phyloP scores from a whole-genome alignment of 2,797 vertebrate genomes.

The Apodemus agrarius region DNA sequence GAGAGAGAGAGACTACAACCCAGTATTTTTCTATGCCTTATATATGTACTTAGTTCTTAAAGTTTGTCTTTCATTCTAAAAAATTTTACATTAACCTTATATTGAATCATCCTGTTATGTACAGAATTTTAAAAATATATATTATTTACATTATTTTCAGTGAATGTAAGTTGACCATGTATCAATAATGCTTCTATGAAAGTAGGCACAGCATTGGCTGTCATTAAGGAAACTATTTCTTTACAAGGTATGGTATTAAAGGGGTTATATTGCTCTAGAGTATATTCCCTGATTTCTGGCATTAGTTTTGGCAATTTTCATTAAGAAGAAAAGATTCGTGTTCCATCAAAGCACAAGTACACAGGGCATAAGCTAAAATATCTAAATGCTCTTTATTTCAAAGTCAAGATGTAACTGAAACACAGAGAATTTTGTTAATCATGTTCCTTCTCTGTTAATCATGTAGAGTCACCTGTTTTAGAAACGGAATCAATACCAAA shows the following conservation, averaged over 20 bases:
- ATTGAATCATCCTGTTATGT: neutral
- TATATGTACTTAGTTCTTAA: neutral
- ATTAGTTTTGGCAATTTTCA: neutral
- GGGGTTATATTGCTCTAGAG: neutral
- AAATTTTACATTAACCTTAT: neutral
- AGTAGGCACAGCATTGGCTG: neutral
- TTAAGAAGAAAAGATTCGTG: neutral
- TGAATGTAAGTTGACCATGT: neutral
- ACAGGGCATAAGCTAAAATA: neutral
- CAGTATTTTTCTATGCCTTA: neutral
- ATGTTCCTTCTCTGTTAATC: neutral
- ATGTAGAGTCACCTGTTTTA: neutral
- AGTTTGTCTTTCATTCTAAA: neutral
- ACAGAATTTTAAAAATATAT: neutral
- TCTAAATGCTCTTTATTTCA: neutral
- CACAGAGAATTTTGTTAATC: neutral
- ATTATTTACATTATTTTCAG: neutral
- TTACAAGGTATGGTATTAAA: neutral
- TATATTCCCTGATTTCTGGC: neutral
- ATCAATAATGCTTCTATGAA: neutral
- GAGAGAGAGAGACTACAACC: no score
- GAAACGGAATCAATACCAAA: neutral
- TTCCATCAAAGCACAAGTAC: neutral
- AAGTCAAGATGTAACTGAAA: neutral
- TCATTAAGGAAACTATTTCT: neutral